Evolutionary conservation across 2,113 vertebrate species (phyloP), one percentile per base, ranked within the genome.

Genomic region (Trinectes maculatus): DNA sequence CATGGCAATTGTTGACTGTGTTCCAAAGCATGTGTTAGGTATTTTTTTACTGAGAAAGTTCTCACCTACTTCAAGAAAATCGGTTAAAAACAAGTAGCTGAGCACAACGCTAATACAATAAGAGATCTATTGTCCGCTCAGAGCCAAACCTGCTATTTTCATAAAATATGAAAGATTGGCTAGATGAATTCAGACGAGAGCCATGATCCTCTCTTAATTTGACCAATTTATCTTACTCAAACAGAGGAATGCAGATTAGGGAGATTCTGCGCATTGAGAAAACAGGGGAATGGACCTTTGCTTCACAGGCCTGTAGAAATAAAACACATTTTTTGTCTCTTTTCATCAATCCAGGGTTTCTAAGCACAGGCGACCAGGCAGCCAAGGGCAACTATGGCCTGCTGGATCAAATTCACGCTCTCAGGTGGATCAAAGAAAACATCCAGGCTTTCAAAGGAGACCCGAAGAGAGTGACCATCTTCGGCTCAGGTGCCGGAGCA

Each of bases 311-410:
- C n/a, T n/a, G n/a, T n/a, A n/a, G n/a, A n/a, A n/a, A n/a, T n/a
- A n/a, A n/a, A n/a, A n/a, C n/a, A n/a, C 9, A 5, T 18, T 5
- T 19, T 9, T n/a, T 42, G 19, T 71, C 43, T 82, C 9, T 79
- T 54, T 82, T 52, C 57, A 13, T 76, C 63, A 8, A 63, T 78
- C n/a, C 54, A 99, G 97, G 97, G 28, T 99, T 99, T 80, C 84
- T 99, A 56, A 98, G 97, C 85, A 99, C 97, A 21, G 97, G 97
- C 0, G 97, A 99, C 87, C 96, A 98, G 90, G 97, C 97, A 1
- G 97, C 97, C 75, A 97, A 96, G 83, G 97, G 97, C 40, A 99
- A 99, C 91, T 98, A 98, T 0, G 97, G 97, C 10, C 91, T 99
- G 33, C 91, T 99, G 90, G 97, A 99, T 76, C 97, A 99, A 89